Evolutionary conservation across 2,113 vertebrate species (phyloP).

Genomic region (Blennius ocellaris): DNA sequence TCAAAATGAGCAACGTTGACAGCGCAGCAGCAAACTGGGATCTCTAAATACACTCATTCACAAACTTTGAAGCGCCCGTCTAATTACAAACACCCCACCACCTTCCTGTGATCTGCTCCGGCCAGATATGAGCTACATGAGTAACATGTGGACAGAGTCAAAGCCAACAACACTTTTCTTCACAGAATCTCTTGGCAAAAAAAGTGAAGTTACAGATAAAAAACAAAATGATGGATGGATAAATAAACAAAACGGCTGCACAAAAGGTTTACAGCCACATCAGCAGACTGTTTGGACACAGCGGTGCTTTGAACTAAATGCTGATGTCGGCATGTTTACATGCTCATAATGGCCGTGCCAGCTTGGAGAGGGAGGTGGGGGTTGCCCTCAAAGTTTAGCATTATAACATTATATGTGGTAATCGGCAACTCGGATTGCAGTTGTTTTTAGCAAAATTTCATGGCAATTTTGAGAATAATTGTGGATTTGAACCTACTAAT

Average conservation of each 20-base stretch:
- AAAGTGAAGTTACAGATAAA: too few relatives aligned
- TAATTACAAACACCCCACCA: conserved; percentile 27
- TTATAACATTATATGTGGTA: background rate
- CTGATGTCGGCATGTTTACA: too few relatives aligned
- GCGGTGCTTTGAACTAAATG: too few relatives aligned
- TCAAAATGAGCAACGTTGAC: conserved; percentile 19
- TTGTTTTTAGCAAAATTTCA: background rate
- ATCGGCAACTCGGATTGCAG: background rate
- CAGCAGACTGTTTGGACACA: too few relatives aligned
- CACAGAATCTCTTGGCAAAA: too few relatives aligned
- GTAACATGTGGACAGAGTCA: conserved; percentile 21
- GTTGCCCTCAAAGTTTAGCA: background rate
- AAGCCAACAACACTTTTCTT: too few relatives aligned
- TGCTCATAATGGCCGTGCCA: too few relatives aligned
- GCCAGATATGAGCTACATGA: conserved; percentile 9
- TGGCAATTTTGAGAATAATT: background rate
- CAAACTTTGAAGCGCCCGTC: conserved; percentile 19
- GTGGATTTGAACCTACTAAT: too few relatives aligned
- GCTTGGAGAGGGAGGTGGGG: too few relatives aligned
- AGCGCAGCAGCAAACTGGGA: background rate
- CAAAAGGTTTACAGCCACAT: too few relatives aligned
- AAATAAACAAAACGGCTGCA: too few relatives aligned
- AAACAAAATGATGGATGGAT: too few relatives aligned
- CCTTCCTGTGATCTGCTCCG: background rate
- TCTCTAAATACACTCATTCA: conserved; percentile 8